Conservation (phyloP, 2,113 vertebrate genomes). For the Neotoma lepida region DNA sequence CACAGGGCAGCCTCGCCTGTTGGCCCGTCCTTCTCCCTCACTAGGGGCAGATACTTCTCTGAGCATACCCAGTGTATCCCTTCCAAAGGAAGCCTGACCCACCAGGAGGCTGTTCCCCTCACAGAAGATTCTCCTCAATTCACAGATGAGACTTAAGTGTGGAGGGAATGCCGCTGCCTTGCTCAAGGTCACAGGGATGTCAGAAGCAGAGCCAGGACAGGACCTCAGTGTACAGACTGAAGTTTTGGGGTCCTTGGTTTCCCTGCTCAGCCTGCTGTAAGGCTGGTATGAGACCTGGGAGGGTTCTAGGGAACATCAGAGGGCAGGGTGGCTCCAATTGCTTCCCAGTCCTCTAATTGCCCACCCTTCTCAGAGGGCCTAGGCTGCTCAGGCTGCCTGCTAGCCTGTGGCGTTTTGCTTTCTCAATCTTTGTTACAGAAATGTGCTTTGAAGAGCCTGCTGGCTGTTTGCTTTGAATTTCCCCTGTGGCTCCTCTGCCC, state of each 20-base stretch:
- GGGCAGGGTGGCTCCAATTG: neutral
- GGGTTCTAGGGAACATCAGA: neutral
- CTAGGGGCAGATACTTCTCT: neutral
- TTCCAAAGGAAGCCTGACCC: neutral
- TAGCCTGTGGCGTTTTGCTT: neutral
- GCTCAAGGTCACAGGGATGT: neutral
- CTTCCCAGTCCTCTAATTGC: neutral
- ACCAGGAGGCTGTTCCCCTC: neutral
- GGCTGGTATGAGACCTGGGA: neutral
- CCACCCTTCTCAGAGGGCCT: neutral
- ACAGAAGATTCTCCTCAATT: neutral
- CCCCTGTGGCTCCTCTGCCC: neutral
- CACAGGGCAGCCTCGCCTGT: neutral
- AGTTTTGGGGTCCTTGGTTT: neutral
- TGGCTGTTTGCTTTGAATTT: conserved; percentile 67
- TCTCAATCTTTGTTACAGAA: conserved; percentile 4
- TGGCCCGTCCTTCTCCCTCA: neutral
- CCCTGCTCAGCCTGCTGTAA: neutral
- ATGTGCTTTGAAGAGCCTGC: conserved; percentile 58
- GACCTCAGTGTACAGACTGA: neutral
- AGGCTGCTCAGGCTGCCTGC: neutral
- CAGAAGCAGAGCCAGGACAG: neutral
- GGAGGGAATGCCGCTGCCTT: rapidly evolving
- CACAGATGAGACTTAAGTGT: neutral
- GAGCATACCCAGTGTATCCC: neutral